Percentiles rank a stretch among this genome's conserved stretches.
phyloP scores from a whole-genome alignment of 1,140 invertebrate species.

The Cyclargus thomasi region DNA sequence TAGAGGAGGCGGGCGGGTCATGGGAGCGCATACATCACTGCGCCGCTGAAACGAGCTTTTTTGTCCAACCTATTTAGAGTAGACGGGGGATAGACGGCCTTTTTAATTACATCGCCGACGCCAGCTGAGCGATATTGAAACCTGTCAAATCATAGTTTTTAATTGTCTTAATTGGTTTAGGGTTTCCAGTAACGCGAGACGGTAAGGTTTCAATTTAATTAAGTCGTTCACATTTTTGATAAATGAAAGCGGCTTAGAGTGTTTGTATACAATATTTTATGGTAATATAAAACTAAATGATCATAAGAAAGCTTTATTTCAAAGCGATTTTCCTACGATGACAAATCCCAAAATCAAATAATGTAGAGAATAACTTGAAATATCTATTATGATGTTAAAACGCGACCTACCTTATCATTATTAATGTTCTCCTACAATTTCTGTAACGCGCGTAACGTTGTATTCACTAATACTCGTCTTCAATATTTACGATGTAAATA shows the following conservation, averaged over 20 bases:
- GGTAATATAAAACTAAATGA: too few relatives aligned
- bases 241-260: too few relatives aligned
- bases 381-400: too few relatives aligned
- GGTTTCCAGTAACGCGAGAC: not conserved
- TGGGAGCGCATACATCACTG: constrained; percentile 51
- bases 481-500: constrained; percentile 1
- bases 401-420: too few relatives aligned
- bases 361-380: too few relatives aligned
- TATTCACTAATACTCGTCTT: not conserved
- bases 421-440: not conserved
- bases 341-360: too few relatives aligned
- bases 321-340: too few relatives aligned
- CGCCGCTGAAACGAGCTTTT: constrained; percentile 23
- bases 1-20: constrained; percentile 50
- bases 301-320: too few relatives aligned
- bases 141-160: not conserved
- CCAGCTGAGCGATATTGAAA: not conserved
- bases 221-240: too few relatives aligned
- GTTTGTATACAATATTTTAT: too few relatives aligned
- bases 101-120: not conserved
- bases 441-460: not conserved
- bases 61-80: constrained; percentile 13
- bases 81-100: constrained; percentile 5
- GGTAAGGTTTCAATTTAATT: too few relatives aligned
- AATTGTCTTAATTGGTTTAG: not conserved